These are phyloP conservation scores for Serranus cabrilla DNA, from an alignment of 2,797 vertebrate genomes.

Conservation along the genomic window DNA sequence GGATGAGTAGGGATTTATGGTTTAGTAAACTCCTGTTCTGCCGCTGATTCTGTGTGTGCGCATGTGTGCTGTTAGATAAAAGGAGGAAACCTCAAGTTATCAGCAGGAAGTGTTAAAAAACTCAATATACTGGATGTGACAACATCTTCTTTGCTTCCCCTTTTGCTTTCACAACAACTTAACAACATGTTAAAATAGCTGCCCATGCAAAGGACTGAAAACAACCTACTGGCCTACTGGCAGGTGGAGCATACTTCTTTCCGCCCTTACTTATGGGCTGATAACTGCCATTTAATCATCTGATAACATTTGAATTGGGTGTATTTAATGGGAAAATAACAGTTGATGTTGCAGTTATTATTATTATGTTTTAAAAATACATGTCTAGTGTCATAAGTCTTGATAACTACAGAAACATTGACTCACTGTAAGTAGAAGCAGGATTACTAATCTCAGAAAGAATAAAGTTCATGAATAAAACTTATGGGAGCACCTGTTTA, in stretches of 20 bases:
- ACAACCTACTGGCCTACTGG: too few species aligned
- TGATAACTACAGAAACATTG: background rate
- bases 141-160: too few species aligned
- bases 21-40: slow-evolving; percentile 24
- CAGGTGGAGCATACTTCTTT: too few species aligned
- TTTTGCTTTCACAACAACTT: too few species aligned
- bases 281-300: too few species aligned
- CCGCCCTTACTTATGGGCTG: too few species aligned
- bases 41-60: slow-evolving; percentile 19
- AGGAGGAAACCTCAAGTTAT: background rate
- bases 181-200: too few species aligned
- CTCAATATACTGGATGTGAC: too few species aligned
- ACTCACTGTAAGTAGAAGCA: background rate
- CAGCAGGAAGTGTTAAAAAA: slow-evolving; percentile 1
- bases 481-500: background rate
- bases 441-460: background rate
- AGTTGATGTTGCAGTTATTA: background rate
- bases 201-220: too few species aligned
- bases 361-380: too few species aligned
- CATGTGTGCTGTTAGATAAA: background rate
- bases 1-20: slow-evolving; percentile 23
- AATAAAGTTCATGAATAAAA: background rate
- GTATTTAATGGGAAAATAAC: background rate
- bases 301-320: too few species aligned
- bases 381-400: background rate